These are phyloP conservation scores for Lonchura striata DNA, from an alignment of 2,113 vertebrate species.

Conservation along the genomic window DNA sequence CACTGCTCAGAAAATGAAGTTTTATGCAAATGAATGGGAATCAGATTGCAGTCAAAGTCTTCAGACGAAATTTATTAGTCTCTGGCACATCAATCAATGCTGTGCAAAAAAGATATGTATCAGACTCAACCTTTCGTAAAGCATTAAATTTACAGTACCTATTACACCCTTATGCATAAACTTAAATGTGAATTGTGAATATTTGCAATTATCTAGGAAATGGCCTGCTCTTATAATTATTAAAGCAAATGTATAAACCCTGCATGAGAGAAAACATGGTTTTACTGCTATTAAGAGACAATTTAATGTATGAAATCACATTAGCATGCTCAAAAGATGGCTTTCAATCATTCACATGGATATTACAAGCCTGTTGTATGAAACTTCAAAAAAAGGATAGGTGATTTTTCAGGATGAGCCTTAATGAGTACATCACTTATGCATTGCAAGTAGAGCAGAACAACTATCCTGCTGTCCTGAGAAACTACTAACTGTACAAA, in stretches of 20 bases:
- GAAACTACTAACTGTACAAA: neutral
- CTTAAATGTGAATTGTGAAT: slow-evolving; percentile 39
- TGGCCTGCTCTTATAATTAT: slow-evolving; percentile 43
- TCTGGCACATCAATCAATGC: slow-evolving; percentile 30
- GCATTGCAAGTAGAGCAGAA: neutral
- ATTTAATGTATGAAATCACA: slow-evolving; percentile 39
- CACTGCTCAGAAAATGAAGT: slow-evolving; percentile 20
- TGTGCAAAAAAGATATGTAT: neutral
- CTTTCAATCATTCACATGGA: slow-evolving; percentile 34
- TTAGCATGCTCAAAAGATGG: slow-evolving; percentile 11
- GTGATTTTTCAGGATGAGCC: neutral
- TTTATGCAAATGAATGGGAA: slow-evolving; percentile 51
- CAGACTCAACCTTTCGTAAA: slow-evolving; percentile 31
- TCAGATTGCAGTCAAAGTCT: slow-evolving; percentile 19
- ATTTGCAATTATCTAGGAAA: slow-evolving; percentile 61
- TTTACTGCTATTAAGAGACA: slow-evolving; percentile 42
- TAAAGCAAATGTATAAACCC: slow-evolving; percentile 40
- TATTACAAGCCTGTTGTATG: neutral
- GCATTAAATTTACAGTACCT: slow-evolving; percentile 22
- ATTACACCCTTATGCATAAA: slow-evolving; percentile 34
- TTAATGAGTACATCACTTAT: neutral
- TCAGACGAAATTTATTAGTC: slow-evolving; percentile 52
- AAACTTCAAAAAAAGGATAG: neutral
- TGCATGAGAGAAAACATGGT: slow-evolving; percentile 34
- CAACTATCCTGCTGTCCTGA: neutral